Conservation (phyloP, 1,140 invertebrate genomes). For the Monochamus saltuarius region DNA sequence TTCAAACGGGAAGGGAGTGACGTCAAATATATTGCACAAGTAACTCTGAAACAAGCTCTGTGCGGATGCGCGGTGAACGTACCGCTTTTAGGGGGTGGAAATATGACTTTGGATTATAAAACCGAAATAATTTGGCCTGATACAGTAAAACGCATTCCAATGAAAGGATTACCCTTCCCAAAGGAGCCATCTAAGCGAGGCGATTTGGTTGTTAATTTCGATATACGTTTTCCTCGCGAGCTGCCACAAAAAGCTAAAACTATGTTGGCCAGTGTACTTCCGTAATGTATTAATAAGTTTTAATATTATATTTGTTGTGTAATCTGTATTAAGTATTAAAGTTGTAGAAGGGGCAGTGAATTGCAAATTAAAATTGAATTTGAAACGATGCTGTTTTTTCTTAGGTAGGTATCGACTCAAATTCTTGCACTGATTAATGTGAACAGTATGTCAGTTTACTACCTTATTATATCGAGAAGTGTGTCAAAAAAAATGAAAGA, state of each 20-base stretch:
- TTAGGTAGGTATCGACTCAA: too few species aligned
- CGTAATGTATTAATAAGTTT: slow-evolving; percentile 40
- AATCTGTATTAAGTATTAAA: too few species aligned
- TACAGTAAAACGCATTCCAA: slow-evolving; percentile 72
- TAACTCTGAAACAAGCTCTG: slow-evolving; percentile 78
- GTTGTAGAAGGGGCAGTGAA: too few species aligned
- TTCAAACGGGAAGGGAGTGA: slow-evolving; percentile 89
- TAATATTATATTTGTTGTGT: too few species aligned
- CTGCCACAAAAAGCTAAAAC: slow-evolving; percentile 69
- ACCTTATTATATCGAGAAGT: too few species aligned
- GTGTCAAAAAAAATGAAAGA: too few species aligned
- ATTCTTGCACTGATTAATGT: too few species aligned
- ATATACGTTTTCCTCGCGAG: slow-evolving; percentile 84
- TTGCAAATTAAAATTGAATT: too few species aligned
- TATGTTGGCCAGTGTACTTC: slow-evolving; percentile 72
- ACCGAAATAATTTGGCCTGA: slow-evolving; percentile 81
- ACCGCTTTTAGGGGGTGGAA: slow-evolving; percentile 77
- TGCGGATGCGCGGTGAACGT: slow-evolving; percentile 76
- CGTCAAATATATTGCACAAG: slow-evolving; percentile 76
- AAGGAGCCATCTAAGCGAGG: slow-evolving; percentile 81
- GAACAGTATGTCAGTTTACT: too few species aligned
- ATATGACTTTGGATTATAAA: slow-evolving; percentile 67
- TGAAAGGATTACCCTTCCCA: slow-evolving; percentile 82
- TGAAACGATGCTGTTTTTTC: too few species aligned
- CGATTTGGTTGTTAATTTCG: slow-evolving; percentile 85